phyloP scores from a whole-genome alignment of 2,797 vertebrate species.

The Malurus splendens region DNA sequence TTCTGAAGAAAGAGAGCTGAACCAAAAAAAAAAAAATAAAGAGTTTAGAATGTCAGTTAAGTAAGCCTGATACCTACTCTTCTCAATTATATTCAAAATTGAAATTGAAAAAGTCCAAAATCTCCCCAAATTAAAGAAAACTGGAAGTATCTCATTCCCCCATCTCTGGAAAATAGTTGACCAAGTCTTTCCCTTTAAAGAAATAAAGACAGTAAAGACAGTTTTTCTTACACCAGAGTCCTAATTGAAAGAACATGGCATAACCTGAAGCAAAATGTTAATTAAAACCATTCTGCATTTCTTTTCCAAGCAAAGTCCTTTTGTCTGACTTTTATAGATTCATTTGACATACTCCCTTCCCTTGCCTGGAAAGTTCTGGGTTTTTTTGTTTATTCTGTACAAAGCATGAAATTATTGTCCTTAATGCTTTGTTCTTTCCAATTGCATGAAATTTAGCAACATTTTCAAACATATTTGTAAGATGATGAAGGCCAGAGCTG shows the following conservation, averaged over 20 bases:
- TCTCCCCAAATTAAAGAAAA: background rate
- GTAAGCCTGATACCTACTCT: background rate
- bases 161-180: background rate
- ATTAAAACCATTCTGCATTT: slow-evolving; percentile 54
- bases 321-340: slow-evolving; percentile 15
- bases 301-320: slow-evolving; percentile 10
- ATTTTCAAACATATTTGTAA: slow-evolving; percentile 21
- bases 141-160: background rate
- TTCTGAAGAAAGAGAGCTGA: background rate
- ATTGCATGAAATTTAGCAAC: slow-evolving; percentile 19
- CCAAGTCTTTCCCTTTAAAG: slow-evolving; percentile 35
- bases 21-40: background rate
- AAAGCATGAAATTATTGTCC: slow-evolving; percentile 18
- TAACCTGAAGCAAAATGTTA: slow-evolving; percentile 55
- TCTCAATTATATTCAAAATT: background rate
- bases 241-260: slow-evolving; percentile 58
- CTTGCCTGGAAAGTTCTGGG: slow-evolving; percentile 29
- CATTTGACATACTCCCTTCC: slow-evolving; percentile 22
- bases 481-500: background rate
- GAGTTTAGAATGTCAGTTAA: background rate
- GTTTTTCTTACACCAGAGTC: slow-evolving; percentile 22
- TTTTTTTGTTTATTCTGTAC: background rate
- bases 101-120: background rate
- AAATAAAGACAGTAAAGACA: slow-evolving; percentile 19
- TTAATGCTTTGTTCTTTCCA: slow-evolving; percentile 40